Evolutionary conservation across 2,888 invertebrate species (phyloP), one percentile per base, ranked within the genome.

Genomic region (Latrodectus elegans): DNA sequence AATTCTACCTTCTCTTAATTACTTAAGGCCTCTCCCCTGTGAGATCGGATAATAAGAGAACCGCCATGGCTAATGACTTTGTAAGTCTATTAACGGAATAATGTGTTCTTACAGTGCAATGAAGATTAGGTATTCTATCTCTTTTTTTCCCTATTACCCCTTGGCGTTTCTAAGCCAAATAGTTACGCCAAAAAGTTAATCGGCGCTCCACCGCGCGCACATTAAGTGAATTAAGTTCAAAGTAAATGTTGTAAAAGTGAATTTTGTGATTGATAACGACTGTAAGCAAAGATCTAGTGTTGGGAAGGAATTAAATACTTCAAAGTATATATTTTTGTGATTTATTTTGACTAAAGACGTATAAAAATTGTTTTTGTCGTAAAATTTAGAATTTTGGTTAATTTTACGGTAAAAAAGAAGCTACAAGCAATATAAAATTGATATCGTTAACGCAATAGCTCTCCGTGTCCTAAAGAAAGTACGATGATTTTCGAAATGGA

Each of bases 71-170:
- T 77, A 84, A 84, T 72, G 84, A 84, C 72, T 76, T 77, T 77
- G 64, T 71, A 22, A 52, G 64, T 26, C 72, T 77, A 84, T 84
- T 84, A 84, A 64, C 77, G 53, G 72, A 65, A 55, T 84, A 84
- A 84, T 84, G 77, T 49, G 77, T 84, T 77, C 77, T 77, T 71
- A 38, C 77, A 52, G 76, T 84, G 72, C 26, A 78, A 60, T 26
- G 78, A 70, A 53, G 78, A 78, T 70, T 38, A 38, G 38, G 52
- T 68, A 70, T 70, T 78, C 64, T 22, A 52, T 70, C 75, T 53
- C 38, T 38, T 51, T 15, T 26, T 51, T 15, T 26, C 15, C 15
- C 55, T 52, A 12, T 76, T 64, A 17, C 22, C 14, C 26, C 22
- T 22, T 38, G 55, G 17, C 53, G 78, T 26, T 78, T 78, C 55